Conservation (phyloP, 2,113 vertebrate species). For the Sylvilagus bachmani region DNA sequence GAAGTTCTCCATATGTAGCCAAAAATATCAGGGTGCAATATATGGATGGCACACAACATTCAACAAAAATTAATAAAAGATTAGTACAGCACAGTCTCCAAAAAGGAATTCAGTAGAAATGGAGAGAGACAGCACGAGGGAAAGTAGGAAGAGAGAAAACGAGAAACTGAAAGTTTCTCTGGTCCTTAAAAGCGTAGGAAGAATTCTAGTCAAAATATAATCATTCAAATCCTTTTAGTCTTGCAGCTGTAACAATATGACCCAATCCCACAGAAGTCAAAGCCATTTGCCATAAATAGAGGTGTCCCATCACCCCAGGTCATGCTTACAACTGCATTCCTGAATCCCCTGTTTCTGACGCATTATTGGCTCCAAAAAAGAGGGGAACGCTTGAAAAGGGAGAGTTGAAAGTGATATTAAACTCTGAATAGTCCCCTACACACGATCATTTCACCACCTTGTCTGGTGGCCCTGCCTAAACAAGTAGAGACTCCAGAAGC, state of each 20-base stretch:
- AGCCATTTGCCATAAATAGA: constrained; percentile 74
- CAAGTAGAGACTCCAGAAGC: not conserved
- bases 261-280: constrained; percentile 65
- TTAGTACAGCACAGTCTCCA: not conserved
- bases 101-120: not conserved
- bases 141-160: not conserved
- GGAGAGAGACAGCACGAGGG: not conserved
- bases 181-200: constrained; percentile 70
- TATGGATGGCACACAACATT: constrained; percentile 36
- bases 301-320: constrained; percentile 53
- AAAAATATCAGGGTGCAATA: constrained; percentile 18
- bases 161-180: constrained; percentile 50
- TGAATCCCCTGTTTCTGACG: constrained; percentile 51
- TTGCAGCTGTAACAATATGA: constrained; percentile 80
- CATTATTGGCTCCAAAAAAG: not conserved
- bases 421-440: constrained; percentile 32
- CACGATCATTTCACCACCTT: not conserved
- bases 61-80: constrained; percentile 43
- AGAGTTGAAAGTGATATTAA: constrained; percentile 50
- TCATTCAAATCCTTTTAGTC: constrained; percentile 72
- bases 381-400: not conserved
- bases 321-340: constrained; percentile 60
- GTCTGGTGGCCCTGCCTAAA: not conserved
- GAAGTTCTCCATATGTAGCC: constrained; percentile 48
- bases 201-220: constrained; percentile 70